Conservation (phyloP, 2,888 invertebrate genomes). For the Tiliacea citrago region DNA sequence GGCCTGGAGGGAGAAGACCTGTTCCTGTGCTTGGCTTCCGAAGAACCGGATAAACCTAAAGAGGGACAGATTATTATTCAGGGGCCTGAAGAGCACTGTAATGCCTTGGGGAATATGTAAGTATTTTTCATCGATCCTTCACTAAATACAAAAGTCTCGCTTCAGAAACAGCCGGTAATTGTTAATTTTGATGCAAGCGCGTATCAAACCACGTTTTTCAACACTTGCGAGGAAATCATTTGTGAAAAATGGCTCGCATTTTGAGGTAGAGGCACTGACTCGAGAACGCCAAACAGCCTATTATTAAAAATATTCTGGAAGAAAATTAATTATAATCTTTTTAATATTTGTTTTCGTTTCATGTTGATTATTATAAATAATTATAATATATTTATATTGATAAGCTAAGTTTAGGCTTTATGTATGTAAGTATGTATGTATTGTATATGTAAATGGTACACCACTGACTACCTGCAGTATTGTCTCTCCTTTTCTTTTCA, state of each 20-base stretch:
- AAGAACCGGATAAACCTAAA: conserved; percentile 92
- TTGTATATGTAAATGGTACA: too few relatives aligned
- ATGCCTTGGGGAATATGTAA: conserved; percentile 91
- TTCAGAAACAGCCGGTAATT: background rate
- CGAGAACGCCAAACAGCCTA: background rate
- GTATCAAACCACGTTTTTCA: background rate
- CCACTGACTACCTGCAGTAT: too few relatives aligned
- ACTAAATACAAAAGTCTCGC: background rate
- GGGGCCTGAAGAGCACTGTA: conserved; percentile 89
- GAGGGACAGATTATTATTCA: conserved; percentile 91
- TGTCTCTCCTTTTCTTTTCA: too few relatives aligned
- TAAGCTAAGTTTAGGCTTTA: too few relatives aligned
- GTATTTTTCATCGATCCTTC: conserved; percentile 66
- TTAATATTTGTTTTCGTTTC: too few relatives aligned
- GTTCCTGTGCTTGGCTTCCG: conserved; percentile 93
- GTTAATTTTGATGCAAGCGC: background rate
- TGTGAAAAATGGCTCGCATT: background rate
- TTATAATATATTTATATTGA: too few relatives aligned
- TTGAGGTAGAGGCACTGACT: background rate
- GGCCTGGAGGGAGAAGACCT: conserved; percentile 91
- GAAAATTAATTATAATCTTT: background rate
- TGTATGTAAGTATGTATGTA: too few relatives aligned
- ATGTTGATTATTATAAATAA: too few relatives aligned
- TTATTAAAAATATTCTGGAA: background rate
- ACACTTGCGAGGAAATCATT: background rate